Percentiles rank a stretch among this genome's conserved stretches.
Conservation (phyloP, 2,797 vertebrate species). For the Pteropus rufus region DNA sequence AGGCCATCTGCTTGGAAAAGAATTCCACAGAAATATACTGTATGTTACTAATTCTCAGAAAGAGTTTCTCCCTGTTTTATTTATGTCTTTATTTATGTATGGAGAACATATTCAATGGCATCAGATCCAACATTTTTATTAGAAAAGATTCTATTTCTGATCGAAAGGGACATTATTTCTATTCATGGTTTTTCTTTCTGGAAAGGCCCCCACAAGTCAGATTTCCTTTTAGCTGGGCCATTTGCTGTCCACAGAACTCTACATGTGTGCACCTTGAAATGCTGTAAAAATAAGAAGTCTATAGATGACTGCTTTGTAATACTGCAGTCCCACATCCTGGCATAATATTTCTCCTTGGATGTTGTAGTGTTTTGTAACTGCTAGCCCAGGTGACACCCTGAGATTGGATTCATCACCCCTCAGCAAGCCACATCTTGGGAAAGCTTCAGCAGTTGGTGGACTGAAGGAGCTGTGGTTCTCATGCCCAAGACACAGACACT, state of each 20-base stretch:
- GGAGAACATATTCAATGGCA: slow-evolving; percentile 39
- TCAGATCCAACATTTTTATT: slow-evolving; percentile 57
- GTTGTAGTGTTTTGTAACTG: not conserved
- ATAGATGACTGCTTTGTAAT: slow-evolving; percentile 67
- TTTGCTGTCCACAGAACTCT: slow-evolving; percentile 69
- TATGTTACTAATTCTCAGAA: slow-evolving; percentile 30
- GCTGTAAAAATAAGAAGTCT: slow-evolving; percentile 65
- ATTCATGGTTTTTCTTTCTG: slow-evolving; percentile 61
- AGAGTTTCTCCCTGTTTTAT: not conserved
- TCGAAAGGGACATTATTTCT: slow-evolving; percentile 59
- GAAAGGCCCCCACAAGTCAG: slow-evolving; percentile 63
- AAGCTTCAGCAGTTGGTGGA: not conserved
- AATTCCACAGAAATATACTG: slow-evolving; percentile 18
- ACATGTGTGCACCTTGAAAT: slow-evolving; percentile 52
- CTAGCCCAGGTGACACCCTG: not conserved
- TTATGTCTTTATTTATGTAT: slow-evolving; percentile 23
- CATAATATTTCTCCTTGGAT: slow-evolving; percentile 36
- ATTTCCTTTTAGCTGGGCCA: slow-evolving; percentile 60
- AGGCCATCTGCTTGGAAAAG: slow-evolving; percentile 28
- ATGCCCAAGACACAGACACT: not conserved
- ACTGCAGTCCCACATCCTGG: slow-evolving; percentile 51
- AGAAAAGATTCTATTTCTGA: slow-evolving; percentile 61
- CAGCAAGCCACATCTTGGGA: not conserved
- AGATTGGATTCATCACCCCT: slow-evolving; percentile 20
- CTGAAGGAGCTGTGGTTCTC: not conserved